Evolutionary conservation across 1,140 invertebrate genomes (phyloP).

Genomic region (Calliopsis andreniformis): DNA sequence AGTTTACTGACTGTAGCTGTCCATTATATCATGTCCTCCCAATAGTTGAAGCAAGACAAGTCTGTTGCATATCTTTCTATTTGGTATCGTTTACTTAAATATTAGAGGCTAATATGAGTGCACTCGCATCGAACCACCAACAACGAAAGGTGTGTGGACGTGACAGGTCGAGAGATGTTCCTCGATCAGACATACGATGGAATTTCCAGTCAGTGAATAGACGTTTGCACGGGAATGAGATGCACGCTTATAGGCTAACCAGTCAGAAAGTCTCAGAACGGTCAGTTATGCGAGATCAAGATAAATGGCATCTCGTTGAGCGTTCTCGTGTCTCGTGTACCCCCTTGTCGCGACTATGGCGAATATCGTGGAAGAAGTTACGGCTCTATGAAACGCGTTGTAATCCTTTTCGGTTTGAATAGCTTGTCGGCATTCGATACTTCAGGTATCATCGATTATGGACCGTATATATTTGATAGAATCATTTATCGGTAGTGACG

Average conservation of each 20-base stretch:
- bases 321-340: neutral
- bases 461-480: neutral
- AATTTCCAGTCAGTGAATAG: conserved; percentile 28
- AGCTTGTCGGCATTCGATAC: conserved; percentile 25
- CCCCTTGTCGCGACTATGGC: neutral
- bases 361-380: conserved; percentile 2
- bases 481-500: conserved; percentile 10
- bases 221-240: conserved; percentile 19
- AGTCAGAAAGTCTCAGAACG: conserved; percentile 32
- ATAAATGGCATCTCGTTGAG: conserved; percentile 29
- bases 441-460: conserved; percentile 14
- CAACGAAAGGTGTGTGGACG: neutral
- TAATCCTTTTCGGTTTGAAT: neutral
- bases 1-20: too few relatives aligned
- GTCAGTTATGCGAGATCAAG: conserved; percentile 49
- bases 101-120: conserved; percentile 22
- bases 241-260: conserved; percentile 30
- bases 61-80: neutral
- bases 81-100: conserved; percentile 1
- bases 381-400: conserved; percentile 15
- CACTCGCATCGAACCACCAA: conserved; percentile 18
- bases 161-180: neutral
- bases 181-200: conserved; percentile 15
- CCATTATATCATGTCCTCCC: too few relatives aligned
- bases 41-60: too few relatives aligned